Base-by-base conservation (phyloP, 2,888 invertebrate species). In the Hybos culiciformis region DNA sequence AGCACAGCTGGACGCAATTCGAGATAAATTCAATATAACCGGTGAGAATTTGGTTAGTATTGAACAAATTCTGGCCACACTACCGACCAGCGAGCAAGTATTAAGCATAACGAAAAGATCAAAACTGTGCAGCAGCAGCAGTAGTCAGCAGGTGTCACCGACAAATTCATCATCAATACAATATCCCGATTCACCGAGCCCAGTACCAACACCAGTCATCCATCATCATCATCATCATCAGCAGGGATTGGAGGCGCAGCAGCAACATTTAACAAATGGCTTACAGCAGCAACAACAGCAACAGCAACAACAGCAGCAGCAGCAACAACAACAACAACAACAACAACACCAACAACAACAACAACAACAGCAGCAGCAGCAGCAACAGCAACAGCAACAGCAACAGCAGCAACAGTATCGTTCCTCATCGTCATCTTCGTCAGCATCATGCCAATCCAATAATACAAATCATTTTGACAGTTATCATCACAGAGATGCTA, bases 21-120 rank as follows among this genome's bases (percentile, higher is more conserved):
- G 90, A 57, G 91, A 92, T 58, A 91, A 91, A 64, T 92, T 83
- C 59, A 90, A 90, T 43, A 87, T 92, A 55, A 83, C 83, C 57
- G 87, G 86, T 4, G 90, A 91, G 58, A 78, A 77, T 38, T 74
- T 90, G 46, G 83, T 91, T 52, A 87, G 86, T 62, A 80, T 88
- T 45, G 90, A 90, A 59, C 87, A 88, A 66, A 87, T 91, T 14
- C 70, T 90, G 57, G 86, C 91, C 0, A 84, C 85, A 3, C 61
- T 90, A 54, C 90, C 90, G 4, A 77, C 83, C 26, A 81, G 78
- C 56, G 88, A 90, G 54, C 86, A 90, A 62, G 83, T 88, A 1
- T 71, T 90, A 44, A 84, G 82, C 64, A 77, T 85, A 38, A 82
- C 83, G 0, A 90, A 90, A 66, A 74, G 90, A 50, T 60, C 65